A percentile compares a stretch with the other conserved stretches of the same genome.
Evolutionary conservation across 2,888 invertebrate genomes (phyloP).

Genomic region (Rotaria macrura): DNA sequence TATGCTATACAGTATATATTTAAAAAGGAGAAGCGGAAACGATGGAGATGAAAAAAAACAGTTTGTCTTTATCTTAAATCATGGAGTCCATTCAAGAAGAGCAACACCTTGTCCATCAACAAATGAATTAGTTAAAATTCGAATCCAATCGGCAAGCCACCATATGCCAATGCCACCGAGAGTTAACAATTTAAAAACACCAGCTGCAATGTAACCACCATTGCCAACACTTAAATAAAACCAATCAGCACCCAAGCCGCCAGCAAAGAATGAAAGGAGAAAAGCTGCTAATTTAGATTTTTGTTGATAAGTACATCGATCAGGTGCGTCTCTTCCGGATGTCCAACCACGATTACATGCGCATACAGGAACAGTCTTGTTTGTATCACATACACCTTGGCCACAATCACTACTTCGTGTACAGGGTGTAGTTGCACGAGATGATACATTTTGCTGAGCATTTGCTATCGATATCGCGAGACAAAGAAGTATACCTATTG

Average conservation of each 20-base stretch:
- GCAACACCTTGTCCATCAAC: background rate
- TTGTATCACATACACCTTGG: background rate
- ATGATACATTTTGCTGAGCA: background rate
- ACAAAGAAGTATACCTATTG: background rate
- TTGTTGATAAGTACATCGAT: background rate
- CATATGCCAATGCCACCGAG: background rate
- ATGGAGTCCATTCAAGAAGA: background rate
- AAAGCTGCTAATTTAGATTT: background rate
- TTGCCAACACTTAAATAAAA: background rate
- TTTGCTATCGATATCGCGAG: background rate
- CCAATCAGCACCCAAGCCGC: background rate
- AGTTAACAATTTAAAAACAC: background rate
- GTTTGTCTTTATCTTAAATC: background rate
- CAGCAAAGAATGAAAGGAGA: background rate
- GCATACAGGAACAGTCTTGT: background rate
- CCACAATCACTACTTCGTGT: background rate
- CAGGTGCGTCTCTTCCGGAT: background rate
- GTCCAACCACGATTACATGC: background rate
- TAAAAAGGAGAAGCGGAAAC: background rate
- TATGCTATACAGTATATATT: background rate
- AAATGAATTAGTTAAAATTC: background rate
- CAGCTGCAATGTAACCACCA: background rate
- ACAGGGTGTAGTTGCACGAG: background rate
- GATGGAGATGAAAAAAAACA: background rate
- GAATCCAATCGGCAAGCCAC: background rate